Conservation (phyloP, 2,888 invertebrate species). For the Hypselothyrea guttata region DNA sequence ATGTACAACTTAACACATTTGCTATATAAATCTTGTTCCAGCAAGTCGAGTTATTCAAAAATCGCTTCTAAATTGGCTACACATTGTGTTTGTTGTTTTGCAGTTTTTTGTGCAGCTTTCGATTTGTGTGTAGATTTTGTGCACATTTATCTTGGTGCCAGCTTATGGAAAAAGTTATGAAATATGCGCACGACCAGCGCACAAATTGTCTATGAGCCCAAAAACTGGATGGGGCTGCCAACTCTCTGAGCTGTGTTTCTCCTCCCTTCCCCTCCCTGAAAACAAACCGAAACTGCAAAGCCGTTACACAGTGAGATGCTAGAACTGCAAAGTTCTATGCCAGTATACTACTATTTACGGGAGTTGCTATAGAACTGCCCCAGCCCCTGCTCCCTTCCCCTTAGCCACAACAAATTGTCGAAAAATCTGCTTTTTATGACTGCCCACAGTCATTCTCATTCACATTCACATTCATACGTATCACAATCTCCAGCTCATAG, state of each 20-base stretch:
- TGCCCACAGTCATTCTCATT: conserved; percentile 49
- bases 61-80: conserved; percentile 80
- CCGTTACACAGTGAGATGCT: conserved; percentile 24
- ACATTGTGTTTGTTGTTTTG: conserved; percentile 51
- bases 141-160: conserved; percentile 79
- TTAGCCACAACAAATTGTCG: conserved; percentile 48
- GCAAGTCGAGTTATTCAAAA: conserved; percentile 78
- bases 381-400: background rate
- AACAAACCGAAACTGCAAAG: conserved; percentile 12
- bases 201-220: conserved; percentile 62
- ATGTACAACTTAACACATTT: conserved; percentile 81
- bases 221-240: background rate
- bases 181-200: conserved; percentile 76
- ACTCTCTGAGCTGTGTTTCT: background rate
- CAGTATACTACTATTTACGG: too few relatives aligned
- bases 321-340: conserved; percentile 16
- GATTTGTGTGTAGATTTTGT: conserved; percentile 79
- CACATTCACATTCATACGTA: conserved; percentile 12
- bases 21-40: conserved; percentile 78
- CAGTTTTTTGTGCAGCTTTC: conserved; percentile 74
- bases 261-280: background rate
- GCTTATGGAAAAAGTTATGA: conserved; percentile 80
- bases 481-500: conserved; percentile 6
- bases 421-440: conserved; percentile 61
- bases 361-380: conserved; percentile 1